These are phyloP conservation scores for Bucorvus abyssinicus DNA, from an alignment of 2,797 vertebrate species.

Conservation along the genomic window DNA sequence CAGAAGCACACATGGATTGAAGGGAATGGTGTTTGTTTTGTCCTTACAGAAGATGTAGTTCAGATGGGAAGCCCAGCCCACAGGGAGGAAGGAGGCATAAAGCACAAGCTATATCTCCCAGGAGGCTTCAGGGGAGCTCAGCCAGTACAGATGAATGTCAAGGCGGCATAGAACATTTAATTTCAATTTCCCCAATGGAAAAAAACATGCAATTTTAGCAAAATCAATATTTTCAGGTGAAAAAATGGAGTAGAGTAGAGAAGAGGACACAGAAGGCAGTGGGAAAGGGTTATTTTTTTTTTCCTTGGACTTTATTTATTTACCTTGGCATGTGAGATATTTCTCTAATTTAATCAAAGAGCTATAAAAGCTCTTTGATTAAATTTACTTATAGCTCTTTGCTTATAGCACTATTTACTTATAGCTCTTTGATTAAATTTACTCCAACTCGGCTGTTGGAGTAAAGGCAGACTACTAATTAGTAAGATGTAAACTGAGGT, in stretches of 20 bases:
- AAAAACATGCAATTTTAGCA: neutral
- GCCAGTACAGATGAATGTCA: neutral
- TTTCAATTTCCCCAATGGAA: neutral
- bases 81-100: neutral
- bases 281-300: neutral
- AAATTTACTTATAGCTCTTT: too few species aligned
- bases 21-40: neutral
- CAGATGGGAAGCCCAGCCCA: neutral
- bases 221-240: slow-evolving; percentile 3
- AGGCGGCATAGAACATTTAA: neutral
- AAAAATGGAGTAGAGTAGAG: neutral
- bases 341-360: slow-evolving; percentile 23
- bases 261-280: neutral
- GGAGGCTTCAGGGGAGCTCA: neutral
- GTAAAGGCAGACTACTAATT: neutral
- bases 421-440: too few species aligned
- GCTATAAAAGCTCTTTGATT: neutral
- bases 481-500: neutral
- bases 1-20: fast-evolving
- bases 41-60: neutral
- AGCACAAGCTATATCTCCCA: neutral
- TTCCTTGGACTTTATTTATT: neutral
- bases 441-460: neutral
- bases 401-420: too few species aligned
- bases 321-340: neutral